Evolutionary conservation across 2,888 invertebrate genomes (phyloP), one percentile per base, ranked within the genome.

Genomic region (Koerneria pararmatus): DNA sequence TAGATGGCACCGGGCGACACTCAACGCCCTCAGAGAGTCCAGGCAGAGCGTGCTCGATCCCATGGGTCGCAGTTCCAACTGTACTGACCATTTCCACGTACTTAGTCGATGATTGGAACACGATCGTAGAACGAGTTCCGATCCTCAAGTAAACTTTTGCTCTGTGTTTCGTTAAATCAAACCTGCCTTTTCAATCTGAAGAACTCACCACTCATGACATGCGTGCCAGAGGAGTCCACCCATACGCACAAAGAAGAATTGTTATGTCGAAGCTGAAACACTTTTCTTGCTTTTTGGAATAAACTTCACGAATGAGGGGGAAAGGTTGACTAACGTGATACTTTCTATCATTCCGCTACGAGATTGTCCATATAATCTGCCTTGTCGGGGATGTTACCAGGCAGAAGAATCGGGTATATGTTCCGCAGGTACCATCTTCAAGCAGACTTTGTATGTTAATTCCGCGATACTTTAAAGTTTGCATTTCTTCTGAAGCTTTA

Each of bases 341-440:
- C 37, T 75, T 75, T 49, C 69, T 71, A 19, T 70, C 72, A 8
- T 67, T 58, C n/a, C 0, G 65, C 60, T 27, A 72, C 56, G 11
- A 68, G 60, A 4, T 62, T 66, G 11, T 71, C 65, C 32, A 69
- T 51, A 27, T 69, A 35, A 32, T 69, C 68, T 11, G 54, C 22
- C 8, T n/a, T n/a, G 19, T n/a, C 19, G 4, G 74, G 75, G 0
- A 67, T 68, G 64, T 76, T 79, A 35, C 75, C 77, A 8, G 97
- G 97, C 82, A 98, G 91, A 67, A 97, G 88, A 85, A 97, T 95
- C 1, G 98, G 98, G 85, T 95, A 98, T 77, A 98, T 89, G 84
- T 91, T 95, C 85, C 95, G 92, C 85, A 98, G 88, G 86, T 92
- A 74, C 68, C 68, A 63, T 32, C 63, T 63, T 37, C n/a, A 63